Evolutionary conservation across 1,140 invertebrate species (phyloP).

Genomic region (Wiebesia pumilae): DNA sequence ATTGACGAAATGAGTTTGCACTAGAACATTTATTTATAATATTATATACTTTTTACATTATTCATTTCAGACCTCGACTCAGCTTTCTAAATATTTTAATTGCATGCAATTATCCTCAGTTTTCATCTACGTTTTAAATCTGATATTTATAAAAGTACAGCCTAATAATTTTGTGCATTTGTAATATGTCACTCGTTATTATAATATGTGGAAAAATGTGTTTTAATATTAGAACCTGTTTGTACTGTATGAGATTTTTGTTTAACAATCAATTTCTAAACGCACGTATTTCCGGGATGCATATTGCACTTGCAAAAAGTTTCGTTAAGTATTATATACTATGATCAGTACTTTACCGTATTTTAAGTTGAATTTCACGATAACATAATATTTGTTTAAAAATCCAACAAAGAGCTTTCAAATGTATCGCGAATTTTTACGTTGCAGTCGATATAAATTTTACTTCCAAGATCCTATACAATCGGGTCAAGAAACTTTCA

Average conservation of each 20-base stretch:
- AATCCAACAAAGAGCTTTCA: not conserved
- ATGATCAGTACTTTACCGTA: not conserved
- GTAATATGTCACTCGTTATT: too few relatives aligned
- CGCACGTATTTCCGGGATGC: not conserved
- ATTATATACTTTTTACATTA: not conserved
- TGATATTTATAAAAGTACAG: too few relatives aligned
- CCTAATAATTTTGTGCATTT: too few relatives aligned
- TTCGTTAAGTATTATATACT: not conserved
- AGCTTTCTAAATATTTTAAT: too few relatives aligned
- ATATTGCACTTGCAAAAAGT: not conserved
- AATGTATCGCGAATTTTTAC: not conserved
- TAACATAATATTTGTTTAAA: not conserved
- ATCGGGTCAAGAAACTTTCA: slow-evolving; percentile 1
- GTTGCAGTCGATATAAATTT: not conserved
- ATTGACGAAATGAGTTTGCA: not conserved
- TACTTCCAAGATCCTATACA: not conserved
- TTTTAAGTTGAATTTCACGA: not conserved
- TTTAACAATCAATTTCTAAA: not conserved
- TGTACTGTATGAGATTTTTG: not conserved
- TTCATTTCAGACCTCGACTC: not conserved
- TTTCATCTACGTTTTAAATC: too few relatives aligned
- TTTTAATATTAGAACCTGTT: too few relatives aligned
- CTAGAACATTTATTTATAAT: not conserved
- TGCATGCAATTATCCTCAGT: too few relatives aligned
- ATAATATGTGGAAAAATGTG: too few relatives aligned